Conservation (phyloP, 2,113 vertebrate species). For the Panthera uncia region DNA sequence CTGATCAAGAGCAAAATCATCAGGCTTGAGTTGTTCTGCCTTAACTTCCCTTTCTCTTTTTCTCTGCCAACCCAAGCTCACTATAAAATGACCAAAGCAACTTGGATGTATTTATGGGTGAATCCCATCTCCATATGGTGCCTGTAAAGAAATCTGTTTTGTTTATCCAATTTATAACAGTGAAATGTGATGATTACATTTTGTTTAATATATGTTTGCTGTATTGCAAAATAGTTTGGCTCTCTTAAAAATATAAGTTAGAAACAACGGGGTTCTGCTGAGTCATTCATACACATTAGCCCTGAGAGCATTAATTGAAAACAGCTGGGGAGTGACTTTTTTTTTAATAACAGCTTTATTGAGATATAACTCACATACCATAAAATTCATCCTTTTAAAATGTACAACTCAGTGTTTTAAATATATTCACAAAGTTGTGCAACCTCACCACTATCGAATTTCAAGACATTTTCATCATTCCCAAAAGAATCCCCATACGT, state of each 20-base stretch:
- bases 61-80: neutral
- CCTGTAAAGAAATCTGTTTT: constrained; percentile 54
- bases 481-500: neutral
- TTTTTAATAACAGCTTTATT: constrained; percentile 24
- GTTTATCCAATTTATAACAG: neutral
- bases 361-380: neutral
- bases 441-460: neutral
- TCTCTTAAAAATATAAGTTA: constrained; percentile 27
- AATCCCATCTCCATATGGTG: constrained; percentile 12
- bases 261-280: neutral
- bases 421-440: neutral
- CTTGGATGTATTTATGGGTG: neutral
- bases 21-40: neutral
- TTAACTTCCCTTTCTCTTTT: neutral
- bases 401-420: neutral
- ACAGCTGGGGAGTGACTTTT: neutral
- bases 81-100: neutral
- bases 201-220: constrained; percentile 31
- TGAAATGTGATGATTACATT: neutral
- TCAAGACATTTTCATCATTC: neutral
- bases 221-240: neutral
- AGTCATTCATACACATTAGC: constrained; percentile 19
- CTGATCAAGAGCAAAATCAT: neutral
- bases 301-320: neutral
- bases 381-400: neutral